Conservation (phyloP, 2,113 vertebrate genomes). For the Callithrix jacchus region DNA sequence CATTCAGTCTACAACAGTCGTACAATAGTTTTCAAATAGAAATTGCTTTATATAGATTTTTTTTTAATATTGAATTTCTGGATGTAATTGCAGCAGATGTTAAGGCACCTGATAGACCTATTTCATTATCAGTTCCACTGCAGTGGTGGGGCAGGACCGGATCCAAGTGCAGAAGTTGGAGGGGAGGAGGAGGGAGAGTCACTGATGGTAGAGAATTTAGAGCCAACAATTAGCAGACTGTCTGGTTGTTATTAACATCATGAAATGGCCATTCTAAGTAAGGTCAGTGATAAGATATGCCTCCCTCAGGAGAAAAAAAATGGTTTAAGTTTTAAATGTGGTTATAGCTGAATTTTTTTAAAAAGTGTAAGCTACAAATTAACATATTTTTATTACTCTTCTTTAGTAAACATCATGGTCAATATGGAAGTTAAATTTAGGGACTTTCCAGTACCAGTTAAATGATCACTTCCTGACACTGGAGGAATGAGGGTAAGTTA, state of each 20-base stretch:
- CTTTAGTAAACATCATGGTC: not conserved
- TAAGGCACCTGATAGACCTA: too few relatives aligned
- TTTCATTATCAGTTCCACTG: accelerated
- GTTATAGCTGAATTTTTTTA: not conserved
- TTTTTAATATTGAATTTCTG: not conserved
- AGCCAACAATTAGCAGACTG: not conserved
- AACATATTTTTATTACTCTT: not conserved
- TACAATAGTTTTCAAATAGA: not conserved
- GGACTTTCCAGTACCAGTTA: not conserved
- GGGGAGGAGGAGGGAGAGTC: not conserved
- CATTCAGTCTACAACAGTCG: not conserved
- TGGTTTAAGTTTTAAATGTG: not conserved
- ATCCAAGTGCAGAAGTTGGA: too few relatives aligned
- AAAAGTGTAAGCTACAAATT: not conserved
- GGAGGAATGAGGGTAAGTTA: too few relatives aligned
- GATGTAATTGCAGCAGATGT: not conserved
- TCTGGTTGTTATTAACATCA: not conserved
- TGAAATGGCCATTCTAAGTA: not conserved
- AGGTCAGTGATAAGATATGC: not conserved
- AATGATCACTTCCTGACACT: not conserved
- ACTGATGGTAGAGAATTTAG: not conserved
- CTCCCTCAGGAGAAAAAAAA: accelerated
- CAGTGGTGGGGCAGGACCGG: accelerated
- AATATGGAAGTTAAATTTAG: not conserved
- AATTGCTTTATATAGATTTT: not conserved